phyloP scores from a whole-genome alignment of 1,140 invertebrate species.

The Streblospio benedicti region DNA sequence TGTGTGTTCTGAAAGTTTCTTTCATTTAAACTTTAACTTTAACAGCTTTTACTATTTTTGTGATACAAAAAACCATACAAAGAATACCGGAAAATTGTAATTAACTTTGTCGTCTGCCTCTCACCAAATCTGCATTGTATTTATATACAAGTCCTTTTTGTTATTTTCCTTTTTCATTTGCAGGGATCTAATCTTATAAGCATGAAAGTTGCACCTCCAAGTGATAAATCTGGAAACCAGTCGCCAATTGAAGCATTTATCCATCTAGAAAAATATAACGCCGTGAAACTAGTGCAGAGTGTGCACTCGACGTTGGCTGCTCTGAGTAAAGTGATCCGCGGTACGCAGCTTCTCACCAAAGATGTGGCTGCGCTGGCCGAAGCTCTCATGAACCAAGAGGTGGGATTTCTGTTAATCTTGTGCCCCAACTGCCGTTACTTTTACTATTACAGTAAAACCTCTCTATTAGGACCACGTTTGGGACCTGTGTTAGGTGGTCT shows the following conservation, averaged over 20 bases:
- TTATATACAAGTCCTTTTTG: neutral
- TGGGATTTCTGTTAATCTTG: conserved; percentile 33
- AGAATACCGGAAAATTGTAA: too few species aligned
- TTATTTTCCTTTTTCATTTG: conserved; percentile 3
- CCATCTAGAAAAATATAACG: conserved; percentile 52
- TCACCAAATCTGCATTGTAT: neutral
- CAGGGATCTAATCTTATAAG: conserved; percentile 42
- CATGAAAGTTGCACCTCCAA: conserved; percentile 32
- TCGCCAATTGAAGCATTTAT: conserved; percentile 52
- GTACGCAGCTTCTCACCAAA: conserved; percentile 50
- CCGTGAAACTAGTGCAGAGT: conserved; percentile 48
- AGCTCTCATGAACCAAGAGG: conserved; percentile 54
- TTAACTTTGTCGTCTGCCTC: too few species aligned
- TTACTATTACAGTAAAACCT: too few species aligned
- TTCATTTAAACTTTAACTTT: too few species aligned
- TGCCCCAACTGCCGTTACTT: too few species aligned
- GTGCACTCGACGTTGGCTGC: conserved; percentile 53
- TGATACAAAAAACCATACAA: too few species aligned
- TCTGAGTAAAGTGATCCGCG: conserved; percentile 58
- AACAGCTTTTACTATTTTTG: too few species aligned
- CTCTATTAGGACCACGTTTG: too few species aligned
- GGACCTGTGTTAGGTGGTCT: too few species aligned
- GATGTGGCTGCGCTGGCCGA: conserved; percentile 52
- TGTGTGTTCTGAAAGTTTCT: too few species aligned
- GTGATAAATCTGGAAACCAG: conserved; percentile 32